phyloP scores from a whole-genome alignment of 2,797 vertebrate genomes.

The Nannoperca australis region DNA sequence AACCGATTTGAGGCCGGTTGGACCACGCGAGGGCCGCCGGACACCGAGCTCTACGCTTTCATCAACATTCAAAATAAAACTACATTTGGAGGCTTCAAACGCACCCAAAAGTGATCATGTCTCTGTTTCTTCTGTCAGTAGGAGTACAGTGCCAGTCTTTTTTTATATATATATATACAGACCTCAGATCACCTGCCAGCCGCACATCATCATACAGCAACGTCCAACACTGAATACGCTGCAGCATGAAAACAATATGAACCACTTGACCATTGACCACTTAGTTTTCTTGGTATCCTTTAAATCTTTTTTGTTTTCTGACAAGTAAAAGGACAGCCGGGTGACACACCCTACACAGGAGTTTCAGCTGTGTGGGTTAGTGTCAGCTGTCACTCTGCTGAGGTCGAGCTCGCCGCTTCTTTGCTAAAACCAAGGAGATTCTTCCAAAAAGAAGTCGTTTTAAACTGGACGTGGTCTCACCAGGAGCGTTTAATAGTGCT shows the following conservation, averaged over 20 bases:
- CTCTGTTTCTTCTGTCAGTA: not conserved
- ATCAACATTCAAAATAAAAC: not conserved
- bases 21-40: not conserved
- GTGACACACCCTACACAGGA: not conserved
- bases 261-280: not conserved
- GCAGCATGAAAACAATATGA: not conserved
- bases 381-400: not conserved
- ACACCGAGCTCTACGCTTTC: not conserved
- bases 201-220: not conserved
- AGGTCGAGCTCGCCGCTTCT: not conserved
- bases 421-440: conserved; percentile 1
- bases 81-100: not conserved
- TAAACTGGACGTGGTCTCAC: not conserved
- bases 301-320: not conserved
- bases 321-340: not conserved
- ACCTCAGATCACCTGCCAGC: not conserved
- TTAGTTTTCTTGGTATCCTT: not conserved
- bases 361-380: not conserved
- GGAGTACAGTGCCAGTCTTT: not conserved
- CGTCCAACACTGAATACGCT: not conserved
- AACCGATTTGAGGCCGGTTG: not conserved
- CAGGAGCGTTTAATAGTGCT: not conserved
- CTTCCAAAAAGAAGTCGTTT: not conserved
- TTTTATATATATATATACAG: not conserved
- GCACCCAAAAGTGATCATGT: not conserved